Conservation (phyloP, 2,888 invertebrate genomes). For the Trimorus sp. region DNA sequence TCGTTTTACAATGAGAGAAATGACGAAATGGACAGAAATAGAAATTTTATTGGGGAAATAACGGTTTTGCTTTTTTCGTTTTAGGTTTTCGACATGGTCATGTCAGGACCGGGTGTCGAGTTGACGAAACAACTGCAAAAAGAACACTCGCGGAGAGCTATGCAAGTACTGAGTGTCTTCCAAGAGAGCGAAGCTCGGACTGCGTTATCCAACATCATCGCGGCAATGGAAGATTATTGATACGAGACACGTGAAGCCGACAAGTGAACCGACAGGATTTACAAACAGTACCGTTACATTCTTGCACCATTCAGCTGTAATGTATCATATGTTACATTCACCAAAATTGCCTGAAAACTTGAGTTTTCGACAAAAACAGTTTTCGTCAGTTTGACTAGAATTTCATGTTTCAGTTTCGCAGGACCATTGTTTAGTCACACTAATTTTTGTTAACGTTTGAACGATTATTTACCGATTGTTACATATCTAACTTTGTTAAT, state of each 20-base stretch:
- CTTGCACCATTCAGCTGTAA: no score
- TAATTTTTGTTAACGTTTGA: not conserved
- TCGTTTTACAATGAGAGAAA: no score
- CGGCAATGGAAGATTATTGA: slow-evolving; percentile 89
- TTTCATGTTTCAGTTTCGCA: no score
- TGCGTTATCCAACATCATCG: slow-evolving; percentile 92
- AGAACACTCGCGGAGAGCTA: slow-evolving; percentile 89
- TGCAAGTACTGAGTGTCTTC: slow-evolving; percentile 88
- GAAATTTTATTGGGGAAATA: no score
- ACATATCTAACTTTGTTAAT: slow-evolving; percentile 17
- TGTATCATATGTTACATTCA: no score
- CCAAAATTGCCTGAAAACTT: not conserved
- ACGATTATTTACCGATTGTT: slow-evolving; percentile 7
- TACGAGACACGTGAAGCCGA: not conserved
- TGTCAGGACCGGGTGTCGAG: slow-evolving; percentile 88
- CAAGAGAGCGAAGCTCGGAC: slow-evolving; percentile 91
- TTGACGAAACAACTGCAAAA: slow-evolving; percentile 88
- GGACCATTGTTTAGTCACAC: not conserved
- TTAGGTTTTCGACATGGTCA: slow-evolving; percentile 84
- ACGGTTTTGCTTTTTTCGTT: not conserved
- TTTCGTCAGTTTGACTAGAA: no score
- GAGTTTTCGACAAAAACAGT: not conserved
- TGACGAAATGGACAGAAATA: no score
- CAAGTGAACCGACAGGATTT: not conserved
- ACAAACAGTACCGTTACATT: not conserved